Evolutionary conservation across 2,888 invertebrate species (phyloP), one percentile per base, ranked within the genome.

Genomic region (Mystacides longicornis): DNA sequence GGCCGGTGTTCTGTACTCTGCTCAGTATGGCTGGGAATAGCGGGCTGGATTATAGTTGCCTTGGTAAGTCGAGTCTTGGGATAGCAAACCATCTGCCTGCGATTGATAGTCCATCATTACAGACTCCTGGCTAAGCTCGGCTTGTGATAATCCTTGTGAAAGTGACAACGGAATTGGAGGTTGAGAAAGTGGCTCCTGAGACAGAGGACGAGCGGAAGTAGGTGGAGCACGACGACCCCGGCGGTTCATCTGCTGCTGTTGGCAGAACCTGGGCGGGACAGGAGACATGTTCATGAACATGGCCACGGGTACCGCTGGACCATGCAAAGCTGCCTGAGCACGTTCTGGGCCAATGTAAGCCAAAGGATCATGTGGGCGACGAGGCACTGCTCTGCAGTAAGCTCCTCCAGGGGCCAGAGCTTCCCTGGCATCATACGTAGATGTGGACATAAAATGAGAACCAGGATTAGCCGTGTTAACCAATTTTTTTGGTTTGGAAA

Each of bases 391-490:
- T 56, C 93, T 82, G 71, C 94, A 94, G 72, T 96, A 96, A 27
- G 93, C 85, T 16, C 93, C 93, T 21, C 95, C 95, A 1, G 95
- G 94, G 52, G 94, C 89, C 72, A 96, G 81, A 3, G 93, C 94
- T 71, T 97, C 96, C 63, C 96, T 82, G 16, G 97, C 97, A 73
- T 96, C 95, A 71, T 93, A 97, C 86, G 95, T 94, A 23, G 93
- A 90, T 22, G 92, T 94, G 54, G 91, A 92, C 97, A 98, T 97
- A 70, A 97, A 98, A 68, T 97, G 94, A 1, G 94, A 90, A 0
- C 95, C 95, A 1, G 97, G 97, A 72, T 97, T 98, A 55, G 91
- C 83, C 0, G 91, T 85, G 70, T 98, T 97, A 19, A 94, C 86
- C 62, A 99, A 79, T 70, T 96, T 96, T 71, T 95, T 93, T 1